These are phyloP conservation scores for Kobus ellipsiprymnus DNA, from an alignment of 2,113 vertebrate genomes.

Conservation along the genomic window DNA sequence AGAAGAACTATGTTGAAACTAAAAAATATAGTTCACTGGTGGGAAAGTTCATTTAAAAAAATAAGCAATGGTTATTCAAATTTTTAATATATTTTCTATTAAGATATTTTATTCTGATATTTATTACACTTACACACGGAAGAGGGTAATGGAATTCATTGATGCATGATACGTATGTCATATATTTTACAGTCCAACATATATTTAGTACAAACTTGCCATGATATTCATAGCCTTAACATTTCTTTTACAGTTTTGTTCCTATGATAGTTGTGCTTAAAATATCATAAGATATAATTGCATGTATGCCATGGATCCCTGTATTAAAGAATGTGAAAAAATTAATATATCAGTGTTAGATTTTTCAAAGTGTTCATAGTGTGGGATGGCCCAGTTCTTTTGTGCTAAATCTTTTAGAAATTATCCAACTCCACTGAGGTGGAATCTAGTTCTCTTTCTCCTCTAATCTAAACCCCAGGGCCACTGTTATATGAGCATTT, in stretches of 20 bases:
- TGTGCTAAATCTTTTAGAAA: constrained; percentile 72
- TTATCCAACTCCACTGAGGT: constrained; percentile 64
- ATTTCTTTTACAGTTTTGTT: constrained; percentile 30
- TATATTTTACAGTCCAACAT: not conserved
- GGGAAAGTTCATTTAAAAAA: not conserved
- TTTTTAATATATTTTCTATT: not conserved
- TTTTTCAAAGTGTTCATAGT: constrained; percentile 31
- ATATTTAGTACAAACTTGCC: not conserved
- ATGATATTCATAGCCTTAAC: not conserved
- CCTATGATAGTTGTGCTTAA: constrained; percentile 32
- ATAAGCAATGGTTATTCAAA: not conserved
- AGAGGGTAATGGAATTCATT: not conserved
- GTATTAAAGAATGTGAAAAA: constrained; percentile 47
- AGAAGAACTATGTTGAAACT: not conserved
- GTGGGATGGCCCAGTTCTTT: constrained; percentile 49
- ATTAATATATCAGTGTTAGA: constrained; percentile 27
- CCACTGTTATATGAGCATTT: constrained; percentile 60
- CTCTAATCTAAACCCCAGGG: constrained; percentile 69
- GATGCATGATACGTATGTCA: not conserved
- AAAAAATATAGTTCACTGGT: not conserved
- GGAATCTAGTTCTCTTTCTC: constrained; percentile 72
- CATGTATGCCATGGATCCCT: not conserved
- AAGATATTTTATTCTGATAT: not conserved
- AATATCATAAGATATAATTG: constrained; percentile 50
- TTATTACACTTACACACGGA: not conserved